Percentiles rank a stretch among this genome's conserved stretches.
phyloP scores from a whole-genome alignment of 2,113 vertebrate species.

The Xerus inauris region DNA sequence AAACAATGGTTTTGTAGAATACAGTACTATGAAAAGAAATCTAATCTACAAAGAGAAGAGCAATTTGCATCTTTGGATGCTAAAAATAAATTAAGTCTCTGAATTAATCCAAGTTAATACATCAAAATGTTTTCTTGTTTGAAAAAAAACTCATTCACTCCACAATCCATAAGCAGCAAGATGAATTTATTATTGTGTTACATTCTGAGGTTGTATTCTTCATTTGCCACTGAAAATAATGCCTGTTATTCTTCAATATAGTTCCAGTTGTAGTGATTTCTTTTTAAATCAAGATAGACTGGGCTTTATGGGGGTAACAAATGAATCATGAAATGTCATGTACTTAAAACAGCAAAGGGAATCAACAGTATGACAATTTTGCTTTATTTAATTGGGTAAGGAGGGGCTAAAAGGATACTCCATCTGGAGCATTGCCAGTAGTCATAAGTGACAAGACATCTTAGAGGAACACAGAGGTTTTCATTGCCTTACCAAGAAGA shows the following conservation, averaged over 20 bases:
- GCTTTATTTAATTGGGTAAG: neutral
- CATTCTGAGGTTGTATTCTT: neutral
- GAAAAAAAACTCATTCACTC: conserved; percentile 4
- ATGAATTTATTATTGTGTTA: neutral
- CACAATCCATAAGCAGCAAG: conserved; percentile 2
- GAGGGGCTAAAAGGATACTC: neutral
- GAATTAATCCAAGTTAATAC: conserved; percentile 48
- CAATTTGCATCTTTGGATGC: conserved; percentile 37
- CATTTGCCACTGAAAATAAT: conserved; percentile 4
- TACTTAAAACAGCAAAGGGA: neutral
- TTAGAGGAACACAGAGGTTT: neutral
- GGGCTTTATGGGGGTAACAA: neutral
- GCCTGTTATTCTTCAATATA: neutral
- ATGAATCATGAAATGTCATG: neutral
- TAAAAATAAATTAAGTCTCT: conserved; percentile 46
- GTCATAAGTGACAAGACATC: neutral
- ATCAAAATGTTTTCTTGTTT: conserved; percentile 50
- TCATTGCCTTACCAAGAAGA: neutral
- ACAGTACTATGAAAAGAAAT: conserved; percentile 44
- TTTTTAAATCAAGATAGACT: neutral
- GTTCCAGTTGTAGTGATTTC: neutral
- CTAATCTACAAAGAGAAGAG: conserved; percentile 56
- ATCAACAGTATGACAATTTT: neutral
- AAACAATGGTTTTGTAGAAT: conserved; percentile 52
- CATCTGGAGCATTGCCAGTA: neutral